phyloP scores from a whole-genome alignment of 2,888 invertebrate species.

The Arenicola marina region DNA sequence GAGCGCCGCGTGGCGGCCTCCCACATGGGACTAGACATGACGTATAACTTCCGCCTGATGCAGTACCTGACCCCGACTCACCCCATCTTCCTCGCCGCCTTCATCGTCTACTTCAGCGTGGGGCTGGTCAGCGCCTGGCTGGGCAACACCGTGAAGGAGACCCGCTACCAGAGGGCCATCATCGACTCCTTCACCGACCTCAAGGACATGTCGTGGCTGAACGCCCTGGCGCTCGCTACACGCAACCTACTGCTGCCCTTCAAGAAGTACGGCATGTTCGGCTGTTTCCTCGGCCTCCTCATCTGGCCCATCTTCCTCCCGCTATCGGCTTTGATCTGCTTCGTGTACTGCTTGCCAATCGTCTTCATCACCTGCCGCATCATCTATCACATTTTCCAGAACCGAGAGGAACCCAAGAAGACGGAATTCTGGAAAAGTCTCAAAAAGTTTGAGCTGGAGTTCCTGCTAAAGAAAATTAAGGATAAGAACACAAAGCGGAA shows the following conservation, averaged over 20 bases:
- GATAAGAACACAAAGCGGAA: not conserved
- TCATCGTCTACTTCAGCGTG: conserved; percentile 44
- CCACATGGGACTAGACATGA: conserved; percentile 31
- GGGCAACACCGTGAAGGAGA: conserved; percentile 36
- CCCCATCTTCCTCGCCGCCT: conserved; percentile 47
- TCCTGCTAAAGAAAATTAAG: not conserved
- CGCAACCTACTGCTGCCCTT: conserved; percentile 49
- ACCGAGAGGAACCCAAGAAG: not conserved
- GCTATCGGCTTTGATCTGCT: conserved; percentile 39
- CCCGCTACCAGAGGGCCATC: conserved; percentile 42
- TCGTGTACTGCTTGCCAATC: conserved; percentile 50
- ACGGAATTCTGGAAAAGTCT: not conserved
- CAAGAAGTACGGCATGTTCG: conserved; percentile 46
- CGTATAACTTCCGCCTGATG: conserved; percentile 32
- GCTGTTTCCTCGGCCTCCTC: conserved; percentile 43
- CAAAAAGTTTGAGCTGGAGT: not conserved
- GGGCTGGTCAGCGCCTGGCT: conserved; percentile 44
- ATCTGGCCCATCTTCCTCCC: conserved; percentile 45
- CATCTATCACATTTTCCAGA: conserved; percentile 22
- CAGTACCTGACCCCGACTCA: conserved; percentile 44
- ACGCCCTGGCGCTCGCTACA: conserved; percentile 45
- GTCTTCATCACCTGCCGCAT: conserved; percentile 51
- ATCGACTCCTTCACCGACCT: conserved; percentile 23
- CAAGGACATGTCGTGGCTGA: conserved; percentile 32
- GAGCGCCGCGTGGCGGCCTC: conserved; percentile 33